phyloP scores from a whole-genome alignment of 2,113 vertebrate genomes.

The Macrotis lagotis region DNA sequence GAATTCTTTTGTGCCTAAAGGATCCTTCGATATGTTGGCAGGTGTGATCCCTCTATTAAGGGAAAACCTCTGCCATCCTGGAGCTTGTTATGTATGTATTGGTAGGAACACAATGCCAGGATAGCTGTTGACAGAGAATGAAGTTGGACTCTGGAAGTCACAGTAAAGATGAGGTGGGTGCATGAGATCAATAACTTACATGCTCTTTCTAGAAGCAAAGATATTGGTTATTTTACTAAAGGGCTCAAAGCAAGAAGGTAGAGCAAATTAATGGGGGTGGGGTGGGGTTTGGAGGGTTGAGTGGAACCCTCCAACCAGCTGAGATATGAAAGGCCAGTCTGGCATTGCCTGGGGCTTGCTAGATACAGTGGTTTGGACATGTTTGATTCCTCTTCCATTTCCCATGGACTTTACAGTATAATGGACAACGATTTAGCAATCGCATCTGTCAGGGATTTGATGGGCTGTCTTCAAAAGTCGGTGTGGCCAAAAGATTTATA shows the following conservation, averaged over 20 bases:
- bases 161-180: not conserved
- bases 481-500: not conserved
- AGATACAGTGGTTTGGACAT: not conserved
- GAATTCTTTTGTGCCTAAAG: not conserved
- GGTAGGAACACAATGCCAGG: not conserved
- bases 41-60: not conserved
- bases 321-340: not conserved
- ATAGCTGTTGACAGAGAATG: not conserved
- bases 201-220: not conserved
- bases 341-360: not conserved
- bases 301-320: too few relatives aligned
- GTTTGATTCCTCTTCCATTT: not conserved
- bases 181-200: not conserved
- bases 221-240: not conserved
- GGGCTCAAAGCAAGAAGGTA: not conserved
- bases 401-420: not conserved
- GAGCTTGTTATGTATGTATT: not conserved
- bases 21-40: not conserved
- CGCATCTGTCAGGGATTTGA: not conserved
- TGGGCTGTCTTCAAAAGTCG: not conserved
- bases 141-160: not conserved
- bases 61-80: not conserved
- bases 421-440: not conserved
- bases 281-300: too few relatives aligned
- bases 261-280: not conserved